These are phyloP conservation scores for Ricordea florida DNA, from an alignment of 92 coral and sea anemone genomes.

Conservation along the genomic window DNA sequence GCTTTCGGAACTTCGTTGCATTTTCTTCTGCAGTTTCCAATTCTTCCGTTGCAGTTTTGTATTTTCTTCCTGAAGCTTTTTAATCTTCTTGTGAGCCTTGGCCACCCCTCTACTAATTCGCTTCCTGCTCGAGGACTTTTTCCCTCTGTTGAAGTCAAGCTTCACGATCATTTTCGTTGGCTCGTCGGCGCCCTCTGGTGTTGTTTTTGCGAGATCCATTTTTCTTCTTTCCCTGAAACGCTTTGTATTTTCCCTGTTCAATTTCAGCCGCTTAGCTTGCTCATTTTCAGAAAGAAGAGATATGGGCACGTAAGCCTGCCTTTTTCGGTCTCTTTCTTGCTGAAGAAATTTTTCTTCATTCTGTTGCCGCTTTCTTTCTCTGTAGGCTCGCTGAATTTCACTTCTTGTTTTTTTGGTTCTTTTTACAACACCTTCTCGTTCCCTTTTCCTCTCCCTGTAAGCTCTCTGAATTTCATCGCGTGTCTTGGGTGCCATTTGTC, in stretches of 20 bases:
- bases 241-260: conserved; percentile 13
- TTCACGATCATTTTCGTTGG: conserved; percentile 18
- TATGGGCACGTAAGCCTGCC: background rate
- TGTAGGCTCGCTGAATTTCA: background rate
- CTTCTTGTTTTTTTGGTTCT: background rate
- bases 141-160: conserved; percentile 18
- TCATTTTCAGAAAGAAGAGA: background rate
- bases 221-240: conserved; percentile 16
- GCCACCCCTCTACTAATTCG: conserved; percentile 30
- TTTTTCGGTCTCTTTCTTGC: background rate
- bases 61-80: conserved; percentile 14
- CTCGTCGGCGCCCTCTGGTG: background rate
- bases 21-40: conserved; percentile 33
- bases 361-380: background rate
- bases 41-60: conserved; percentile 26
- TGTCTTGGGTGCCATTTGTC: conserved; percentile 19
- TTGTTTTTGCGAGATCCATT: background rate
- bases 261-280: background rate
- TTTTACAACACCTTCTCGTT: conserved; percentile 1
- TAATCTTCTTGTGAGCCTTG: conserved; percentile 14
- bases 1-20: background rate
- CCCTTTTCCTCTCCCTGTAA: background rate
- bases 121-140: conserved; percentile 26
- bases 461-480: background rate
- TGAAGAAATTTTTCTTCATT: background rate